Evolutionary conservation across 92 coral and sea anemone genomes (phyloP), one percentile per base, ranked within the genome.

Genomic region (Epizoanthus scotinus): DNA sequence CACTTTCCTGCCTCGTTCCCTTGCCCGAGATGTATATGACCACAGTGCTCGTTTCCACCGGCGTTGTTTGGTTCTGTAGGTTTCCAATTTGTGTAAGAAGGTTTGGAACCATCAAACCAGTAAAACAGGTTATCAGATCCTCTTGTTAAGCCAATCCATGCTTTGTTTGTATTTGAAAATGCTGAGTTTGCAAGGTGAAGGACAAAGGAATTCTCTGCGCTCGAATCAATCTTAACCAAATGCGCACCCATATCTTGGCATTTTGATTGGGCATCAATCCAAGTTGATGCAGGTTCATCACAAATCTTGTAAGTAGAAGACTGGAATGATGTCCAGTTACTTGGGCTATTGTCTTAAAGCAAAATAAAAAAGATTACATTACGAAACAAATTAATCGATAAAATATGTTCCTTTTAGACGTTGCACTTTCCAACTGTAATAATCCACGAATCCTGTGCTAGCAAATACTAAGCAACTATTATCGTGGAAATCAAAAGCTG

Each of bases 51-150:
- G 4, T 7, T 22, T 3, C 36, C 34, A 10, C 67, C 67, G 18
- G 26, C 67, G 31, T 63, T 63, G 67, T 63, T 63, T 0, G 67
- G 67, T 63, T 63, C 67, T 44, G 1, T 44, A 12, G 50, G 50
- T 0, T 27, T 34, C 67, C 67, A 63, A 0, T 27, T 14, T 12
- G 67, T 63, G 67, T 12, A 63, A 1, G 40, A 63, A 63, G 67
- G 67, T 19, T 17, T 28, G 12, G 67, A 9, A 22, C 67, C 67
- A 63, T 63, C 67, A 63, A 27, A 63, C 67, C 67, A 63, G 67
- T 63, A 27, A 63, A 63, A 63, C 67, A 8, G 40, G 40, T 63
- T 27, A 4, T 63, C 67, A 34, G 67, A 3, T 0, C 67, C 67
- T 24, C 67, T 63, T 63, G 67, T 63, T 40, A 63, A 0, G 14